Evolutionary conservation across 2,113 vertebrate species (phyloP).

Genomic region (Oncorhynchus keta): DNA sequence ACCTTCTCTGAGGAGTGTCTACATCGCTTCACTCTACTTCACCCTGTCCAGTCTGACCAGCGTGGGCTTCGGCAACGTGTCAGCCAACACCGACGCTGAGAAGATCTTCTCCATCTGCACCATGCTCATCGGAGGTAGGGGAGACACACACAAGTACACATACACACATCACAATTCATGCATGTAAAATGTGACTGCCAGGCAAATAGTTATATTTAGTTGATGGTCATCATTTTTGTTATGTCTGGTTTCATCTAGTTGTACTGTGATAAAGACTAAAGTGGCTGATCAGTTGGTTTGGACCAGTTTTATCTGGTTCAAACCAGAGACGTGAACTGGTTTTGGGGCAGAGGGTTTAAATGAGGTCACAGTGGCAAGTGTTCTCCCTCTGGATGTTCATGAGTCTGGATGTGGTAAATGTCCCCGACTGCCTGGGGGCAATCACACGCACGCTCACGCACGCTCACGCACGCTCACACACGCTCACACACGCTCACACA

Average conservation of each 20-base stretch:
- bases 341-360: constrained; percentile 36
- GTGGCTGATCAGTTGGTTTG: neutral
- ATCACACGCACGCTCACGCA: constrained; percentile 16
- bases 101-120: constrained; percentile 99
- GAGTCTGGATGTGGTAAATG: constrained; percentile 60
- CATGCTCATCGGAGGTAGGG: constrained; percentile 92
- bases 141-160: neutral
- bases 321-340: constrained; percentile 20
- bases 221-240: constrained; percentile 1
- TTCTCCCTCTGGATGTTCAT: constrained; percentile 47
- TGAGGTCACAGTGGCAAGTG: constrained; percentile 36
- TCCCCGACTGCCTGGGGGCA: constrained; percentile 55
- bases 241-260: neutral
- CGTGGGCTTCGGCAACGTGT: constrained; percentile 97
- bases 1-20: constrained; percentile 89
- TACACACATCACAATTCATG: neutral
- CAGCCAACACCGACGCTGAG: constrained; percentile 93
- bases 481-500: too few species aligned
- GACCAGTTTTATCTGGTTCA: constrained; percentile 25
- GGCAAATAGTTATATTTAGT: neutral
- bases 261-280: neutral
- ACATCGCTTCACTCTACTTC: constrained; percentile 95
- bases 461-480: neutral
- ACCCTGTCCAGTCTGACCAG: constrained; percentile 98
- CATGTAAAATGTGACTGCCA: too few species aligned